Percentiles rank a stretch among this genome's conserved stretches.
These are phyloP conservation scores for Drosophila mimetica DNA, from an alignment of 2,888 invertebrate genomes.

Conservation along the genomic window DNA sequence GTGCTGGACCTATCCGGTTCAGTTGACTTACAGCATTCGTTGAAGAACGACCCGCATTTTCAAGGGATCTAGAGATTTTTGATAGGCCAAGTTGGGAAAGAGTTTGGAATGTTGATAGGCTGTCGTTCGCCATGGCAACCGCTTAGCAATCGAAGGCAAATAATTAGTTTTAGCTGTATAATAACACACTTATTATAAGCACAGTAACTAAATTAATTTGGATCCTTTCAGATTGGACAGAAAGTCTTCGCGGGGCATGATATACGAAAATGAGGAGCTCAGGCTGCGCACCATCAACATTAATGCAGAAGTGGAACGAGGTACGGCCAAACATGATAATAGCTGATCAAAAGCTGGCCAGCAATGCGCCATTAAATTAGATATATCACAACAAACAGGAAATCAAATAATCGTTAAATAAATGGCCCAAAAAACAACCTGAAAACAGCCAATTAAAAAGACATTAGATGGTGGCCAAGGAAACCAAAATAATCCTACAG, in stretches of 20 bases:
- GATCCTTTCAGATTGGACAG: constrained; percentile 89
- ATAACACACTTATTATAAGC: constrained; percentile 25
- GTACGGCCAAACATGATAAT: constrained; percentile 83
- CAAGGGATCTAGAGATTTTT: constrained; percentile 4
- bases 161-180: not conserved
- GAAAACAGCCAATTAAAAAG: constrained; percentile 67
- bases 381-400: constrained; percentile 38
- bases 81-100: constrained; percentile 13
- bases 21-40: constrained; percentile 77
- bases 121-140: constrained; percentile 71
- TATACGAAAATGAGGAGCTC: constrained; percentile 96
- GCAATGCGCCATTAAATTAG: constrained; percentile 20
- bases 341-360: constrained; percentile 30
- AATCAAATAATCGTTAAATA: constrained; percentile 49
- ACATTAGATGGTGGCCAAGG: constrained; percentile 52
- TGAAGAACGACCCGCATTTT: constrained; percentile 51
- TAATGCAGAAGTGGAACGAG: constrained; percentile 96
- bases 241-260: constrained; percentile 96
- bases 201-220: constrained; percentile 7
- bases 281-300: constrained; percentile 95
- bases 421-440: constrained; percentile 44
- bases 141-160: constrained; percentile 65
- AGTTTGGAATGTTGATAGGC: constrained; percentile 59
- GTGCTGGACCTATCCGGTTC: constrained; percentile 59
- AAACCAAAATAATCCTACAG: constrained; percentile 33